phyloP scores from a whole-genome alignment of 1,140 invertebrate species.

The Euura saliciscinereae region DNA sequence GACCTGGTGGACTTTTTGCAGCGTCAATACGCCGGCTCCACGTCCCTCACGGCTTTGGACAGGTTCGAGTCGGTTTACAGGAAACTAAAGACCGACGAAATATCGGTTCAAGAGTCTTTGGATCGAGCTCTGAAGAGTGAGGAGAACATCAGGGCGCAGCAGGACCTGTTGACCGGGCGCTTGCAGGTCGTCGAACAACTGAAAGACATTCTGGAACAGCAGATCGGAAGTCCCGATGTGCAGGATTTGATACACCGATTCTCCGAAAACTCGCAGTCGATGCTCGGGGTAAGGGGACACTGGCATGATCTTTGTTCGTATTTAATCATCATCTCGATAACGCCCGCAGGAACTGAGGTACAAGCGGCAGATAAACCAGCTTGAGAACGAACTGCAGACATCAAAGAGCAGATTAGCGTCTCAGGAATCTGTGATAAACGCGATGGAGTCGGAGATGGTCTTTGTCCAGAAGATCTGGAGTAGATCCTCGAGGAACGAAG shows the following conservation, averaged over 20 bases:
- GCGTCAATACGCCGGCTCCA: constrained; percentile 45
- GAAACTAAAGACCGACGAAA: constrained; percentile 38
- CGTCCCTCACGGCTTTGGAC: constrained; percentile 42
- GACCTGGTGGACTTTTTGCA: constrained; percentile 46
- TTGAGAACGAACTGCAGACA: constrained; percentile 41
- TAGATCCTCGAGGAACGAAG: constrained; percentile 15
- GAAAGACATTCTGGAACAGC: constrained; percentile 49
- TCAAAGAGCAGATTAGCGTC: constrained; percentile 34
- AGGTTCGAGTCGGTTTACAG: constrained; percentile 33
- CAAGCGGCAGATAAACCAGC: constrained; percentile 39
- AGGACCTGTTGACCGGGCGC: constrained; percentile 39
- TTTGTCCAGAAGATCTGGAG: constrained; percentile 43
- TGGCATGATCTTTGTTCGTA: too few species aligned
- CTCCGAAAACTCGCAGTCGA: constrained; percentile 42
- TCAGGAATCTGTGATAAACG: constrained; percentile 35
- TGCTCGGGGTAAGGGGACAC: constrained; percentile 34
- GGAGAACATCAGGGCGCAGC: constrained; percentile 36
- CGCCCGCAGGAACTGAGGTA: constrained; percentile 40
- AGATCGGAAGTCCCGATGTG: constrained; percentile 42
- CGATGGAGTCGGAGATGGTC: constrained; percentile 45
- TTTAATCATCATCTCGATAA: too few species aligned
- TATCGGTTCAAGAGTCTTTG: constrained; percentile 44
- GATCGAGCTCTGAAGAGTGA: constrained; percentile 31
- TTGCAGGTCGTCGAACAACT: constrained; percentile 47
- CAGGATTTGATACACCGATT: constrained; percentile 44